A percentile compares a stretch with the other conserved stretches of the same genome.
Evolutionary conservation across 1,140 invertebrate species (phyloP).

Genomic region (Druon quercuslanigerum): DNA sequence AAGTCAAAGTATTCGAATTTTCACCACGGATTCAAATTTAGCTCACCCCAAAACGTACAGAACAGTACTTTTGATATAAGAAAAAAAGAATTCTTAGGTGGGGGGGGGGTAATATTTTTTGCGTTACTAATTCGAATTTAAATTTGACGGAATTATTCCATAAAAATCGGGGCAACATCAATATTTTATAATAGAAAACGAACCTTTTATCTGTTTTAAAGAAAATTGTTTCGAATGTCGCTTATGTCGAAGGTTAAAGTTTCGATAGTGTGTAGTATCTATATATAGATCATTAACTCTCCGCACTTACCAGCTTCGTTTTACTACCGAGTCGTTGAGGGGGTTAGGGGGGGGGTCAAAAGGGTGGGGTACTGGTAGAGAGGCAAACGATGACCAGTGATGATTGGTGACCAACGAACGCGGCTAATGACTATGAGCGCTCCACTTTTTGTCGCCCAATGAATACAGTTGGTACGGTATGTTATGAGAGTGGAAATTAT

Average conservation of each 20-base stretch:
- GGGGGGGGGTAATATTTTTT: too few species aligned
- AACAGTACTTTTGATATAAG: too few species aligned
- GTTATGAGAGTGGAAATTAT: conserved; percentile 35
- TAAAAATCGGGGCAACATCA: too few species aligned
- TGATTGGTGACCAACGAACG: conserved; percentile 60
- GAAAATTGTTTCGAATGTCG: too few species aligned
- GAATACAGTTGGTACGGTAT: conserved; percentile 30
- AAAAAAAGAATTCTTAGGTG: too few species aligned
- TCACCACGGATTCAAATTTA: too few species aligned
- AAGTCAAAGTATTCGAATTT: too few species aligned
- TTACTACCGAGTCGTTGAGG: conserved; percentile 38
- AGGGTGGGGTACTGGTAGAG: conserved; percentile 41
- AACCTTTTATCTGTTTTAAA: too few species aligned
- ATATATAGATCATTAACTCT: conserved; percentile 49
- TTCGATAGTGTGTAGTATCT: conserved; percentile 39
- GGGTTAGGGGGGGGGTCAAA: conserved; percentile 44
- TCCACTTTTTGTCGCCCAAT: conserved; percentile 47
- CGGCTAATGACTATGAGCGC: conserved; percentile 64
- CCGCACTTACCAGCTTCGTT: conserved; percentile 42
- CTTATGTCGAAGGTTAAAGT: conserved; percentile 56
- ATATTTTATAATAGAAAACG: too few species aligned
- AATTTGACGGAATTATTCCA: too few species aligned
- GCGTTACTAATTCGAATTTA: too few species aligned
- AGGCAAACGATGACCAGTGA: conserved; percentile 54
- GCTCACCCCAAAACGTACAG: too few species aligned